These are phyloP conservation scores for Erpetoichthys calabaricus DNA, from an alignment of 2,797 vertebrate genomes.

Conservation along the genomic window DNA sequence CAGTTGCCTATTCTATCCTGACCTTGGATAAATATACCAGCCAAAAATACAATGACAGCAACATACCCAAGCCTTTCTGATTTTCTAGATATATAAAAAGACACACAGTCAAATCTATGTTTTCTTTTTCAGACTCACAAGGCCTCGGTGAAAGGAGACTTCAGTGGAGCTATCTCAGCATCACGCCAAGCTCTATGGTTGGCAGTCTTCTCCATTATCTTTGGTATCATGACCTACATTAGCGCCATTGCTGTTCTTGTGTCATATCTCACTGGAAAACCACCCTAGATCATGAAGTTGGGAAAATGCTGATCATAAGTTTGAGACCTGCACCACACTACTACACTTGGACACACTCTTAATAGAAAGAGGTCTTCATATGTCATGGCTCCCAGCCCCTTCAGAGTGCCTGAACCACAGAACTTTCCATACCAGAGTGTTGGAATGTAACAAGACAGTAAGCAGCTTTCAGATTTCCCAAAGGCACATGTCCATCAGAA, in stretches of 20 bases:
- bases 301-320: background rate
- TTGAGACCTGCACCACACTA: background rate
- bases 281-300: slow-evolving; percentile 40
- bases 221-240: slow-evolving; percentile 68
- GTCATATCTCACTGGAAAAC: slow-evolving; percentile 69
- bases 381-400: background rate
- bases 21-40: no score
- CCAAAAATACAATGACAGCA: no score
- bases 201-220: slow-evolving; percentile 67
- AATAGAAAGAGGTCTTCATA: no score
- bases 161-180: slow-evolving; percentile 57
- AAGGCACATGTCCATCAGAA: no score
- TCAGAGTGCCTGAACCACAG: background rate
- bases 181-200: slow-evolving; percentile 70
- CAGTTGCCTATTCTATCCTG: no score
- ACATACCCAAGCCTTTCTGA: no score
- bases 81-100: no score
- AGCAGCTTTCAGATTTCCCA: no score
- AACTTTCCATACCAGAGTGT: no score
- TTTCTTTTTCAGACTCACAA: slow-evolving; percentile 59
- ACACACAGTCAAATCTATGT: background rate
- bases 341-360: no score
- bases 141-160: slow-evolving; percentile 69
- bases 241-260: slow-evolving; percentile 66
- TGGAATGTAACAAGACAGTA: no score